phyloP scores from a whole-genome alignment of 2,888 invertebrate genomes.

The Noctua comes region DNA sequence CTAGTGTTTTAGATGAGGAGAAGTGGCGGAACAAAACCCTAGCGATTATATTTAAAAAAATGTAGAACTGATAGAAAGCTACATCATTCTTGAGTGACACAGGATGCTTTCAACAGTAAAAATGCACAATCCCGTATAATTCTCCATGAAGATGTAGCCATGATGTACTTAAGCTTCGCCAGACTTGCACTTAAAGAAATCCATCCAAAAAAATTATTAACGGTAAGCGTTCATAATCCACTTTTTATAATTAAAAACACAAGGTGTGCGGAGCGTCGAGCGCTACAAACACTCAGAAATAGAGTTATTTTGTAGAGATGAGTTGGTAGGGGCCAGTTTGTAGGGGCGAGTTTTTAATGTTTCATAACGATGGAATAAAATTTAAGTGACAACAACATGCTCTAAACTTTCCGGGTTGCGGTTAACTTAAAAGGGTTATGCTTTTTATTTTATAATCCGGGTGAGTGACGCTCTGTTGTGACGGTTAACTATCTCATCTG shows the following conservation, averaged over 20 bases:
- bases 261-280: slow-evolving; percentile 21
- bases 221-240: slow-evolving; percentile 29
- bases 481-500: slow-evolving; percentile 23
- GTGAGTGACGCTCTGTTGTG: slow-evolving; percentile 27
- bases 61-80: not conserved
- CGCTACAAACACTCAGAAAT: slow-evolving; percentile 49
- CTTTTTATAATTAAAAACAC: slow-evolving; percentile 55
- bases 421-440: slow-evolving; percentile 44
- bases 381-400: slow-evolving; percentile 52
- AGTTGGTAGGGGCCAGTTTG: slow-evolving; percentile 32
- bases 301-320: slow-evolving; percentile 55
- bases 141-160: not conserved
- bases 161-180: not conserved
- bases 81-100: not conserved
- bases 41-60: not conserved
- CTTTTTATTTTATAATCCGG: slow-evolving; percentile 53
- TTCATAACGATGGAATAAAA: slow-evolving; percentile 58
- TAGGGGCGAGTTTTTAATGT: slow-evolving; percentile 47
- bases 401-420: slow-evolving; percentile 41
- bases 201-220: slow-evolving; percentile 31
- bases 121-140: not conserved
- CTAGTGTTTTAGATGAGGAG: not conserved
- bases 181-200: slow-evolving; percentile 9
- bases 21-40: not conserved
- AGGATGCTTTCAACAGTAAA: not conserved